Base-by-base conservation (phyloP, 2,113 vertebrate species). In the Laterallus jamaicensis region DNA sequence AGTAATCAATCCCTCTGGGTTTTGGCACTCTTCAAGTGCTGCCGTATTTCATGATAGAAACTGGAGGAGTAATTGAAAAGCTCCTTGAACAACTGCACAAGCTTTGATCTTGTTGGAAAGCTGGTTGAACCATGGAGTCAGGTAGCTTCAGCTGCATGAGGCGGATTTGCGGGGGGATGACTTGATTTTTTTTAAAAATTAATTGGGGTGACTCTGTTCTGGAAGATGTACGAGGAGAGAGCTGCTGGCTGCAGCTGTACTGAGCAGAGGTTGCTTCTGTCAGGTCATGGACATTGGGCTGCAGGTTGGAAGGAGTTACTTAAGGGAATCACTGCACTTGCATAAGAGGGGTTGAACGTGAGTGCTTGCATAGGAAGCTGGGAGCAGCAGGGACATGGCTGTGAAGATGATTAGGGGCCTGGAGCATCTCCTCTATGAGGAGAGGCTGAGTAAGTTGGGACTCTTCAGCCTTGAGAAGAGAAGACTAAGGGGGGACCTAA, bases 31-130 rank as follows among this genome's bases (percentile, higher is more conserved):
- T 52, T 78, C 28, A 31, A 64, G 22, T 37, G 40, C 91, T 93
- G 80, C 87, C 10, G 16, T 88, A 95, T 92, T 94, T 84, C 74
- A 31, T 59, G 87, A 73, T 50, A 59, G 91, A 94, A 94, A 90
- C 75, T 29, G 73, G 74, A 95, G 82, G 84, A 91, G 89, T 87
- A 62, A 69, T 78, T 90, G 76, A 81, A 92, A 92, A 84, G 67
- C 86, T 95, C 15, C 90, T 90, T 2, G 32, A 82, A 94, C 75
- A 93, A 81, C 91, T 87, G 85, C 83, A 58, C 1, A 1, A 66
- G 54, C 88, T 96, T 94, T 94, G 81, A 94, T 90, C 82, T 93
- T 76, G 44, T 21, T 77, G 58, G n/a, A 37, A 50, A 84, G n/a
- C 77, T 88, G 74, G n/a, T 66, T 49, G 73, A 82, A 54, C 77